phyloP scores from a whole-genome alignment of 1,140 invertebrate species.

The Apocrypta bakeri region DNA sequence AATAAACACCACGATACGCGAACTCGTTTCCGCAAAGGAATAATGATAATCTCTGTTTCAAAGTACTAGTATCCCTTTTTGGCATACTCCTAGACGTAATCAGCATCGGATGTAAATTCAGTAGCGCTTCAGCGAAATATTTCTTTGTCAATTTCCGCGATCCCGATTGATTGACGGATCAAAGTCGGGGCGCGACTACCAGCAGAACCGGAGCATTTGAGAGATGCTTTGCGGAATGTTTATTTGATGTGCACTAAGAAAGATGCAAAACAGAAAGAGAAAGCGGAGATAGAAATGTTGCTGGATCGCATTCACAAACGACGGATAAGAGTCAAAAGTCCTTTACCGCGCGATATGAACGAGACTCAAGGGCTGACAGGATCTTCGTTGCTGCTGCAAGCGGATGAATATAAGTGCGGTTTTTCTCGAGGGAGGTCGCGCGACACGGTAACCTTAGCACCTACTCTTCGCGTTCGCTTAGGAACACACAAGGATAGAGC shows the following conservation, averaged over 20 bases:
- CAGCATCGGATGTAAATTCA: neutral
- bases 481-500: neutral
- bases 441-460: neutral
- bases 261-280: neutral
- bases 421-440: neutral
- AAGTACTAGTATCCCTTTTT: too few relatives aligned
- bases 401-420: neutral
- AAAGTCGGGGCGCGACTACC: too few relatives aligned
- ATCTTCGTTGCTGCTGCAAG: neutral
- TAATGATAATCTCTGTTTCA: too few relatives aligned
- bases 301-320: neutral
- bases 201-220: neutral
- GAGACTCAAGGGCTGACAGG: too few relatives aligned
- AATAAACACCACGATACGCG: too few relatives aligned
- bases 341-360: neutral
- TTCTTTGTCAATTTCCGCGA: neutral
- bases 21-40: too few relatives aligned
- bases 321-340: neutral
- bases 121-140: neutral
- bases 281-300: neutral
- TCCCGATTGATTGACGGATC: neutral
- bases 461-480: too few relatives aligned
- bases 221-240: slow-evolving; percentile 1
- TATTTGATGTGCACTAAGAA: neutral
- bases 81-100: neutral